Conservation (phyloP, 2,113 vertebrate species). For the Campylomormyrus numenius region DNA sequence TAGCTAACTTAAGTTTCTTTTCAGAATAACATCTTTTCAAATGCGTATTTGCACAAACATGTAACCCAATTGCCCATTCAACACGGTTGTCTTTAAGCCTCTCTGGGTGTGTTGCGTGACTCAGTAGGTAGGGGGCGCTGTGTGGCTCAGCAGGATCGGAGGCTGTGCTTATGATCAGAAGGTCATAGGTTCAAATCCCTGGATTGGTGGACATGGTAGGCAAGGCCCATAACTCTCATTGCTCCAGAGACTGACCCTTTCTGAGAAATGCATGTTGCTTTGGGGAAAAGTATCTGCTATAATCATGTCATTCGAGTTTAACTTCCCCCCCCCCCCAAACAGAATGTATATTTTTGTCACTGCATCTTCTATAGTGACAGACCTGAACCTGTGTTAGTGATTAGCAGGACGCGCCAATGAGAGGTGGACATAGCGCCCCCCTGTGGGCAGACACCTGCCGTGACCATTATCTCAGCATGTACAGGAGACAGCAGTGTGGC, state of each 20-base stretch:
- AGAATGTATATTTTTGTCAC: neutral
- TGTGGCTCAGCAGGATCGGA: neutral
- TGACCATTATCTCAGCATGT: too few relatives aligned
- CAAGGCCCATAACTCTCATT: neutral
- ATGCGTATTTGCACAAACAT: neutral
- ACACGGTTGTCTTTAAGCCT: neutral
- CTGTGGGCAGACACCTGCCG: too few relatives aligned
- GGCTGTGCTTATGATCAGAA: neutral
- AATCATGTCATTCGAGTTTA: too few relatives aligned
- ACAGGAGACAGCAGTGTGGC: neutral
- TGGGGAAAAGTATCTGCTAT: too few relatives aligned
- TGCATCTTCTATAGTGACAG: neutral
- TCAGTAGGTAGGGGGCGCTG: too few relatives aligned
- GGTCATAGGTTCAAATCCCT: neutral
- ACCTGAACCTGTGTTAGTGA: neutral
- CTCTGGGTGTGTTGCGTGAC: neutral
- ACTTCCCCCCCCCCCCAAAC: too few relatives aligned
- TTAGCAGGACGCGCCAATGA: neutral
- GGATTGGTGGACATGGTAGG: neutral
- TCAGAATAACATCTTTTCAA: neutral
- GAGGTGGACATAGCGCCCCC: neutral
- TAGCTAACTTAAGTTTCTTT: neutral
- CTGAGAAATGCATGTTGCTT: neutral
- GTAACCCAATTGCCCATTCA: neutral
- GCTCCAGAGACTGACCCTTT: neutral